Conservation (phyloP, 2,797 vertebrate species). For the Diceros bicornis region DNA sequence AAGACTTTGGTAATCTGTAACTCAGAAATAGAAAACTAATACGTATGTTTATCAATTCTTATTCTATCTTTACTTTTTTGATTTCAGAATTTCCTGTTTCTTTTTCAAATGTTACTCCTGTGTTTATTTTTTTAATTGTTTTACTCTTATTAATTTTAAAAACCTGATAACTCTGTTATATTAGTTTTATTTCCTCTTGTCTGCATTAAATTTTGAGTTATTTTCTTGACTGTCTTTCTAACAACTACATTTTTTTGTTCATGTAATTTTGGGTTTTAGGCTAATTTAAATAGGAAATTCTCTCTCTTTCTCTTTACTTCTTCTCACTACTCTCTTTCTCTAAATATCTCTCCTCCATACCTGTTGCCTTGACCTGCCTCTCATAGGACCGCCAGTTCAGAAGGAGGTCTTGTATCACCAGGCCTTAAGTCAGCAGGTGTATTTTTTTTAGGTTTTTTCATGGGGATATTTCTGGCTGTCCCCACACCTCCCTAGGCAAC, state of each 20-base stretch:
- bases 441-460: not conserved
- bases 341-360: not conserved
- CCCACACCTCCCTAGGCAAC: not conserved
- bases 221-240: not conserved
- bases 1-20: not conserved
- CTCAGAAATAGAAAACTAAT: not conserved
- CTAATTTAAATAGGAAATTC: not conserved
- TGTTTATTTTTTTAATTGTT: constrained; percentile 10
- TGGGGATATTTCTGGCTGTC: not conserved
- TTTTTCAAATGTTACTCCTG: not conserved
- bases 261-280: not conserved
- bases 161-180: not conserved
- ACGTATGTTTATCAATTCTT: not conserved
- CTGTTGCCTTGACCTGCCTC: not conserved
- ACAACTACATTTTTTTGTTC: constrained; percentile 9
- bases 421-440: not conserved
- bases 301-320: not conserved
- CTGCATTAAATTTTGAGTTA: not conserved
- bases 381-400: not conserved
- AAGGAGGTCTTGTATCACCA: not conserved
- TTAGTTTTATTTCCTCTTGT: constrained; percentile 8
- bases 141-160: not conserved
- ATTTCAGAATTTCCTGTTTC: not conserved
- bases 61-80: not conserved
- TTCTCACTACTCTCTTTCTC: not conserved